phyloP scores from a whole-genome alignment of 2,113 vertebrate species.

The Spheniscus mendiculus region DNA sequence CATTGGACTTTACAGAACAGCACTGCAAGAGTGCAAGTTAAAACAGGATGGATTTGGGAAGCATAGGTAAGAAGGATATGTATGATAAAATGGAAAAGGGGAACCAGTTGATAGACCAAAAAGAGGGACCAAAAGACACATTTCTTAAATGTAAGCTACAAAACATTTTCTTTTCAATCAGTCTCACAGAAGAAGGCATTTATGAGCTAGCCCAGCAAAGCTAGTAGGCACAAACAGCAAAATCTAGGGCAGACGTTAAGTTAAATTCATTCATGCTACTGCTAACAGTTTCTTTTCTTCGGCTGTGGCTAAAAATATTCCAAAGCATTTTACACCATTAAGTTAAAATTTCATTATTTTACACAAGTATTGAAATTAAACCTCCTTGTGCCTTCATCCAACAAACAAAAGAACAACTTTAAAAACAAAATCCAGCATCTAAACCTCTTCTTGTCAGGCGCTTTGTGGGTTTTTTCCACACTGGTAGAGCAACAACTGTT shows the following conservation, averaged over 20 bases:
- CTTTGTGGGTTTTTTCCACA: background rate
- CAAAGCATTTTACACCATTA: background rate
- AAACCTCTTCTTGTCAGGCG: background rate
- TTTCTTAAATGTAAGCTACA: background rate
- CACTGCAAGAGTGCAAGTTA: background rate
- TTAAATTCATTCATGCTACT: background rate
- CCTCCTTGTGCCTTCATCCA: background rate
- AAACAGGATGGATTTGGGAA: background rate
- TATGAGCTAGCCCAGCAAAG: background rate
- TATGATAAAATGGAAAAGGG: background rate
- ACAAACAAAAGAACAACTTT: background rate
- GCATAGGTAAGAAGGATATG: rapidly evolving
- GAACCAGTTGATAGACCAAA: background rate
- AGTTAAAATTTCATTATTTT: background rate
- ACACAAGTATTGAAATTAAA: background rate
- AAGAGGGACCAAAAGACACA: no score
- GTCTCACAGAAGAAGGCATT: background rate
- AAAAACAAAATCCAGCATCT: background rate
- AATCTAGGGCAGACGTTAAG: background rate
- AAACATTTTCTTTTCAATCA: background rate
- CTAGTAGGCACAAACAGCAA: background rate
- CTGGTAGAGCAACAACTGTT: conserved; percentile 49
- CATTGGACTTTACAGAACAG: background rate
- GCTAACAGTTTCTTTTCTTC: background rate
- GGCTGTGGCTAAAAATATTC: background rate